These are phyloP conservation scores for Resseliella maxima DNA, from an alignment of 2,888 invertebrate species.

Conservation along the genomic window DNA sequence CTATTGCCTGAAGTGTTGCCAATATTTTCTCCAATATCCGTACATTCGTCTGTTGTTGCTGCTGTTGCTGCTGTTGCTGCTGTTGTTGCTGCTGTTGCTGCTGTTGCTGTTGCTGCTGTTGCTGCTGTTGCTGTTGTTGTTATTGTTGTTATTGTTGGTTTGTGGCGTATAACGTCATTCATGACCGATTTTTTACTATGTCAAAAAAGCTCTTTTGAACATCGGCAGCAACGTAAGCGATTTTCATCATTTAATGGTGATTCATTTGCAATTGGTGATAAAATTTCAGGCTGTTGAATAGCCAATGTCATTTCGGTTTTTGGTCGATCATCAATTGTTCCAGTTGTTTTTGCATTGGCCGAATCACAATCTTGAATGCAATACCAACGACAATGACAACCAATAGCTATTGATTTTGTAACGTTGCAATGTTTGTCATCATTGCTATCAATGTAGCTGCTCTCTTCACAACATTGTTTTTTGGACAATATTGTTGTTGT, in stretches of 20 bases:
- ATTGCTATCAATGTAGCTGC: background rate
- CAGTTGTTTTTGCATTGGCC: background rate
- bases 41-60: background rate
- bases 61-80: background rate
- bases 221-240: background rate
- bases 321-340: background rate
- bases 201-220: constrained; percentile 37
- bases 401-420: background rate
- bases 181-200: background rate
- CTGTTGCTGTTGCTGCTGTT: background rate
- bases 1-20: background rate
- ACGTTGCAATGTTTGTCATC: background rate
- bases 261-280: constrained; percentile 17
- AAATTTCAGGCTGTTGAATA: constrained; percentile 9
- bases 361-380: constrained; percentile 33
- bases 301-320: background rate
- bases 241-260: constrained; percentile 2
- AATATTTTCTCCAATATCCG: background rate
- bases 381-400: constrained; percentile 52
- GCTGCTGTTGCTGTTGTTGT: background rate
- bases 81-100: background rate
- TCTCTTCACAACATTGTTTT: background rate
- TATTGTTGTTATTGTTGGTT: background rate
- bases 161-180: background rate
- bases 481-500: background rate